Conservation (phyloP, 2,888 invertebrate genomes). For the Melitaea athalia region DNA sequence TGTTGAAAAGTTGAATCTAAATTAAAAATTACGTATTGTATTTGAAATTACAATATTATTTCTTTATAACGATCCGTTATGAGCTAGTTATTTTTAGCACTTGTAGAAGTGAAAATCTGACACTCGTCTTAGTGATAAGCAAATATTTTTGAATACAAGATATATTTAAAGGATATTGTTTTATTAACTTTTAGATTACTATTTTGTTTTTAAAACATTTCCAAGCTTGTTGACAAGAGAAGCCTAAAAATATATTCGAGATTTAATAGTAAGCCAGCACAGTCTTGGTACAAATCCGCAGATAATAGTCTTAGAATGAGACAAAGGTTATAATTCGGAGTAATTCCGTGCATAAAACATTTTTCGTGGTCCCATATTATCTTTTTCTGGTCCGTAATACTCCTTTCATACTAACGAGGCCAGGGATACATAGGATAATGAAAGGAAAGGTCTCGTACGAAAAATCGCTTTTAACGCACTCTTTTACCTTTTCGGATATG, state of each 20-base stretch:
- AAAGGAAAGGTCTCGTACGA: conserved; percentile 30
- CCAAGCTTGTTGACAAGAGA: neutral
- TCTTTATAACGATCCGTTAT: too few species aligned
- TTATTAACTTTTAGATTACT: neutral
- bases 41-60: too few species aligned
- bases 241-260: conserved; percentile 2
- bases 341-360: conserved; percentile 35
- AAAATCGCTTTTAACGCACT: conserved; percentile 27
- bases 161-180: neutral
- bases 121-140: too few species aligned
- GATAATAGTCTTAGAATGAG: conserved; percentile 35
- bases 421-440: conserved; percentile 33
- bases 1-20: too few species aligned
- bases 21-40: too few species aligned
- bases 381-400: conserved; percentile 33
- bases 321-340: conserved; percentile 38
- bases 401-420: conserved; percentile 33
- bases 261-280: conserved; percentile 18
- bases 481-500: conserved; percentile 33
- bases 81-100: too few species aligned
- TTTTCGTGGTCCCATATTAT: conserved; percentile 36
- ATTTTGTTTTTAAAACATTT: too few species aligned
- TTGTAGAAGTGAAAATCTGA: too few species aligned
- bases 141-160: neutral
- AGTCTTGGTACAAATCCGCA: conserved; percentile 27